Conservation (phyloP, 2,113 vertebrate species). For the Carassius carassius region DNA sequence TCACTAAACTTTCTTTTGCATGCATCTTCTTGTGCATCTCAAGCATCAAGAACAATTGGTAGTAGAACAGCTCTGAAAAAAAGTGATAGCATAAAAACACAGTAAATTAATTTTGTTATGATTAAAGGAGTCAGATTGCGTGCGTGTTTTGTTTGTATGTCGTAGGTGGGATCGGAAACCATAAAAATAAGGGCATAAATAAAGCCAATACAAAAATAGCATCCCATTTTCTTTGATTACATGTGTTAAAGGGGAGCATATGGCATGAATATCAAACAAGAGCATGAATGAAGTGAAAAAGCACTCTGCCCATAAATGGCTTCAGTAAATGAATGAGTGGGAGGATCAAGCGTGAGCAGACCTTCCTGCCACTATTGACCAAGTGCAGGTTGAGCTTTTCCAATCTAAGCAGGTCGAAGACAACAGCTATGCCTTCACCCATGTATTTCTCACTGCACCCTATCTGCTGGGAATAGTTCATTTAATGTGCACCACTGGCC, state of each 20-base stretch:
- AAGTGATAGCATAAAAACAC: background rate
- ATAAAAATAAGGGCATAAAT: slow-evolving; percentile 19
- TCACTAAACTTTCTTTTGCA: background rate
- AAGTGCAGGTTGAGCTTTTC: slow-evolving; percentile 36
- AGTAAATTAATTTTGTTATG: background rate
- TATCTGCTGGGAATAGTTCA: background rate
- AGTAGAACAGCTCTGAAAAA: background rate
- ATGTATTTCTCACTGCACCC: slow-evolving; percentile 8
- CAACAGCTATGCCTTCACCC: background rate
- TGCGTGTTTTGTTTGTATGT: background rate
- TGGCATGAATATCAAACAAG: slow-evolving; percentile 26
- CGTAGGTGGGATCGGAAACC: background rate
- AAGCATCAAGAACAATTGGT: background rate
- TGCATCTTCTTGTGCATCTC: background rate
- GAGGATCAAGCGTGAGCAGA: slow-evolving; percentile 15
- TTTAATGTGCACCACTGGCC: slow-evolving; percentile 3
- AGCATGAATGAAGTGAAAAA: slow-evolving; percentile 16
- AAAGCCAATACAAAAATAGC: slow-evolving; percentile 19
- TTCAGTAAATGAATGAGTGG: slow-evolving; percentile 19
- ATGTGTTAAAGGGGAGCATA: background rate
- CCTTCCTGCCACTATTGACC: slow-evolving; percentile 40
- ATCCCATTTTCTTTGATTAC: slow-evolving; percentile 31
- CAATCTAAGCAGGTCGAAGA: slow-evolving; percentile 31
- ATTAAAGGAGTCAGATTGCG: background rate
- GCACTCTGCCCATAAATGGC: background rate